phyloP scores from a whole-genome alignment of 2,888 invertebrate genomes.

The Cephus rjabovi region DNA sequence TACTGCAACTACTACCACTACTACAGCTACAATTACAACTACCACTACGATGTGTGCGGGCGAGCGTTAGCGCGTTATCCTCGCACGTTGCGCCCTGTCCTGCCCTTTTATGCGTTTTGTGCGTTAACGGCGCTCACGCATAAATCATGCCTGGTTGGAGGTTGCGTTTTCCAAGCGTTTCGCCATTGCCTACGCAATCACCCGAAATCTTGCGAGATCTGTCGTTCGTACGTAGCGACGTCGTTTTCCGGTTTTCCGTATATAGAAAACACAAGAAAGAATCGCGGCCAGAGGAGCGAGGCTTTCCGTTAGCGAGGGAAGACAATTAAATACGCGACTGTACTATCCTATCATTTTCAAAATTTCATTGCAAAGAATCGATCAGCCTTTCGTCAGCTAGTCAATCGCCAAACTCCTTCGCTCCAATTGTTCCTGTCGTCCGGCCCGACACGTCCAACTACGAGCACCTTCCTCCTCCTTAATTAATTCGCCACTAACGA shows the following conservation, averaged over 20 bases:
- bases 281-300: background rate
- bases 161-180: background rate
- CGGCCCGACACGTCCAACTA: slow-evolving; percentile 55
- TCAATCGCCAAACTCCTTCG: background rate
- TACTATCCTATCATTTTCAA: background rate
- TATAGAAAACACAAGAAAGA: background rate
- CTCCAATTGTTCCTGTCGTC: slow-evolving; percentile 33
- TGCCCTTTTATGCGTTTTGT: background rate
- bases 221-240: background rate
- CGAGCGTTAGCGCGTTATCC: background rate
- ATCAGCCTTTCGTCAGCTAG: background rate
- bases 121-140: background rate
- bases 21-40: background rate
- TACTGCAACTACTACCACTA: too few relatives aligned
- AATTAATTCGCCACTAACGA: slow-evolving; percentile 59
- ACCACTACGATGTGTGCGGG: background rate
- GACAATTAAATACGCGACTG: background rate
- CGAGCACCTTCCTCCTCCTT: slow-evolving; percentile 62
- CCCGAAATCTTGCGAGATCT: background rate
- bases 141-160: background rate
- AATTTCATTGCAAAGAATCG: background rate
- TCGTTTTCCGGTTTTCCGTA: background rate
- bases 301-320: slow-evolving; percentile 19
- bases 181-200: background rate
- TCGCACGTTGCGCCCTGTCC: background rate